Base-by-base conservation (phyloP, 2,797 vertebrate genomes). In the Fundulus diaphanus region DNA sequence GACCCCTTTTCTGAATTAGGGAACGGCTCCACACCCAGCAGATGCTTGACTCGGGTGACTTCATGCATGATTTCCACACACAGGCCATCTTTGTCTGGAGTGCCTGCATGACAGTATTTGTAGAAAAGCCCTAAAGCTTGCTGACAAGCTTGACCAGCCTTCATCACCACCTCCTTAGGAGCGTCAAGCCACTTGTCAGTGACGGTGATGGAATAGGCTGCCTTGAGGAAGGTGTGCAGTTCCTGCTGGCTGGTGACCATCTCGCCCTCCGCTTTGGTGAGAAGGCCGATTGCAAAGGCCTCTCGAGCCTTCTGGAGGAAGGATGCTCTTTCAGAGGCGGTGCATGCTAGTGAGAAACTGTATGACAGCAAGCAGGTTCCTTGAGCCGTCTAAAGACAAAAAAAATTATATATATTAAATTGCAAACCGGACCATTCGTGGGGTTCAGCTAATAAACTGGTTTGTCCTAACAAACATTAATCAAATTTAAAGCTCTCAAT, bases 221-320 rank as follows among this genome's bases (percentile, higher is more conserved):
- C 96, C 84, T 96, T 97, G 65, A 98, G 86, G 67, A 98, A 96
- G 42, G 96, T 96, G 57, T 99, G 97, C 48, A 99, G 96, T 89
- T 98, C 97, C 90, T 98, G 97, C 85, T 95, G 95, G 85, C 97
- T 99, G 24, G 93, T 91, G 54, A 96, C 87, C 0, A 57, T 68
- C 8, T 96, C 90, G 0, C 81, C 87, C 1, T 92, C 86, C 0
- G 85, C 83, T 90, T 95, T 96, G 61, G 96, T 97, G 68, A 97
- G 96, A 46, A 99, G 95, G 59, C 97, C 96, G 0, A 98, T 94
- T 74, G 95, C 94, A 52, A 98, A 99, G 22, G 97, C 96, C 82
- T 97, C 96, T 72, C 91, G 96, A 24, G 98, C 97, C 80, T 95
- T 88, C 1, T 73, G 76, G 74, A 98, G 93, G 90, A 94, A 96